Conservation (phyloP, 2,113 vertebrate species). For the Phocoena sinus region DNA sequence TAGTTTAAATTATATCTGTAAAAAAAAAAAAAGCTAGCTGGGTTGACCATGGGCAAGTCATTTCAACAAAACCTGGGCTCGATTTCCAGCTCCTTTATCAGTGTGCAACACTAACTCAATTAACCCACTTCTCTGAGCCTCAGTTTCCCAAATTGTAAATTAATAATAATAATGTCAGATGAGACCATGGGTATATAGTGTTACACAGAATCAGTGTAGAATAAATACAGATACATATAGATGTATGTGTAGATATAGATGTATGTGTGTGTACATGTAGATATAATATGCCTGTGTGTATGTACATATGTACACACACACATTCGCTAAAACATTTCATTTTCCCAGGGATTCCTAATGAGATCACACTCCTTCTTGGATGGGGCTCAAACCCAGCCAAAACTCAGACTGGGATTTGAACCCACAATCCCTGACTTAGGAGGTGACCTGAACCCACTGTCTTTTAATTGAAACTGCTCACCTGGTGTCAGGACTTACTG, state of each 20-base stretch:
- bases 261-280: neutral
- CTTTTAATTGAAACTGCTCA: neutral
- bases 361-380: neutral
- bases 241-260: no score
- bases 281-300: neutral
- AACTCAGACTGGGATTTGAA: neutral
- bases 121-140: neutral
- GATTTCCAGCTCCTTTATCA: neutral
- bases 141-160: neutral
- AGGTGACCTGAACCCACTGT: neutral
- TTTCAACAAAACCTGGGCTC: slow-evolving; percentile 6
- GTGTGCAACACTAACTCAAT: neutral
- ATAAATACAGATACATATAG: no score
- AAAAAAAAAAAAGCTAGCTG: neutral
- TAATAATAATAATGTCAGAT: neutral
- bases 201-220: neutral
- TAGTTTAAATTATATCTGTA: neutral
- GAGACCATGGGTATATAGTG: neutral
- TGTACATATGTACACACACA: neutral
- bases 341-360: neutral
- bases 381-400: neutral
- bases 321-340: neutral
- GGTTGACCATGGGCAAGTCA: neutral
- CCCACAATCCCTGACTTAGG: neutral
- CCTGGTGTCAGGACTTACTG: neutral